Percentiles rank a stretch among this genome's conserved stretches.
These are phyloP conservation scores for Amblyraja radiata DNA, from an alignment of 2,797 vertebrate species.

Conservation along the genomic window DNA sequence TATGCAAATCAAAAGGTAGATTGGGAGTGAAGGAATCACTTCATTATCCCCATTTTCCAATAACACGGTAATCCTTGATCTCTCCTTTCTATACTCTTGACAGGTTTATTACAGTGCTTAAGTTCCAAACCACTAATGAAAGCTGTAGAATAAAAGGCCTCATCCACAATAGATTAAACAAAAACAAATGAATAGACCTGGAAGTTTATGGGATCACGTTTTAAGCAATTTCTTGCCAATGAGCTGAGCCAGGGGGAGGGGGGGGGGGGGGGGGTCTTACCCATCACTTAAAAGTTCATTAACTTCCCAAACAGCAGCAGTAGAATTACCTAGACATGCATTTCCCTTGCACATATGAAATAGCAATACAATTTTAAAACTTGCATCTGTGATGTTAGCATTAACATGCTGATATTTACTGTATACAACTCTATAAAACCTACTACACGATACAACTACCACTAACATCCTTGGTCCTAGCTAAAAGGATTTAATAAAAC, in stretches of 20 bases:
- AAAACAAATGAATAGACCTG: not conserved
- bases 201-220: not conserved
- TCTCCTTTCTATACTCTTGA: not conserved
- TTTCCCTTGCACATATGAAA: slow-evolving; percentile 3
- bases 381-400: slow-evolving; percentile 19
- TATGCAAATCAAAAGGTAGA: not conserved
- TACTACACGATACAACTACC: slow-evolving; percentile 1
- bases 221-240: not conserved
- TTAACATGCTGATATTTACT: slow-evolving; percentile 35
- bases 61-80: not conserved
- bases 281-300: not conserved
- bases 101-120: too few relatives aligned
- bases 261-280: not conserved
- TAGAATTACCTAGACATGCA: not conserved
- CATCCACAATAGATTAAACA: not conserved
- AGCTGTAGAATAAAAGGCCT: not conserved
- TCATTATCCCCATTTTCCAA: not conserved
- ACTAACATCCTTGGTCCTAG: not conserved
- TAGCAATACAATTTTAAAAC: slow-evolving; percentile 22
- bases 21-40: not conserved
- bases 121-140: not conserved
- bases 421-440: slow-evolving; percentile 22
- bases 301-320: not conserved
- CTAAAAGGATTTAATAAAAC: not conserved
- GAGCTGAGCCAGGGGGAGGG: not conserved